These are phyloP conservation scores for Theretra japonica DNA, from an alignment of 2,888 invertebrate genomes.

Conservation along the genomic window DNA sequence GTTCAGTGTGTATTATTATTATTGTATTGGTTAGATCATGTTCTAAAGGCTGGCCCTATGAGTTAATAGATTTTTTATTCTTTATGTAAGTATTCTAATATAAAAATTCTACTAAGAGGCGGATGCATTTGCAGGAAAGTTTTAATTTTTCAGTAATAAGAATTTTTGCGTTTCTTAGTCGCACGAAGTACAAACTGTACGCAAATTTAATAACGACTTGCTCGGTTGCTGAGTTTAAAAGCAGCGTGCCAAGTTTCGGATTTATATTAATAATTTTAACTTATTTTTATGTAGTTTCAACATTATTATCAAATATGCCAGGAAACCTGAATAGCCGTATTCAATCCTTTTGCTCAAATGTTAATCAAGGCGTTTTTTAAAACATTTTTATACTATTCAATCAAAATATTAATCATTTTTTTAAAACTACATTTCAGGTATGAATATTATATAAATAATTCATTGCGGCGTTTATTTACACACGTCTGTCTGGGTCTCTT, in stretches of 20 bases:
- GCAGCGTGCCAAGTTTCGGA: neutral
- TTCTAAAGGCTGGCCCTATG: no score
- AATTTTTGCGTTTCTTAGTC: neutral
- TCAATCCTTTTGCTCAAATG: no score
- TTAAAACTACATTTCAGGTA: neutral
- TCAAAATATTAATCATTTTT: no score
- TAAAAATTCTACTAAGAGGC: neutral
- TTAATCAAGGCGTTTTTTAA: no score
- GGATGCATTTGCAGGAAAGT: neutral
- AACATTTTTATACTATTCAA: no score
- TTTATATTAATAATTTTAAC: neutral
- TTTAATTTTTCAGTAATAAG: neutral
- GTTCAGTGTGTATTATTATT: no score
- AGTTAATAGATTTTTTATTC: neutral
- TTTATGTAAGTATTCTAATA: neutral
- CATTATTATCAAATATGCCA: neutral
- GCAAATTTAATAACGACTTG: conserved; percentile 19
- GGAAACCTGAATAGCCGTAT: no score
- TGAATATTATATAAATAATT: neutral
- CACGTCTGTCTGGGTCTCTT: neutral
- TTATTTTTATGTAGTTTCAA: neutral
- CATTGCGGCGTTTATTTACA: neutral
- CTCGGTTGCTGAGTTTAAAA: conserved; percentile 2
- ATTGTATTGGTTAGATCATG: no score
- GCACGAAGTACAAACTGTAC: conserved; percentile 11